Evolutionary conservation across 2,888 invertebrate genomes (phyloP), one percentile per base, ranked within the genome.

Genomic region (Drepana falcataria): DNA sequence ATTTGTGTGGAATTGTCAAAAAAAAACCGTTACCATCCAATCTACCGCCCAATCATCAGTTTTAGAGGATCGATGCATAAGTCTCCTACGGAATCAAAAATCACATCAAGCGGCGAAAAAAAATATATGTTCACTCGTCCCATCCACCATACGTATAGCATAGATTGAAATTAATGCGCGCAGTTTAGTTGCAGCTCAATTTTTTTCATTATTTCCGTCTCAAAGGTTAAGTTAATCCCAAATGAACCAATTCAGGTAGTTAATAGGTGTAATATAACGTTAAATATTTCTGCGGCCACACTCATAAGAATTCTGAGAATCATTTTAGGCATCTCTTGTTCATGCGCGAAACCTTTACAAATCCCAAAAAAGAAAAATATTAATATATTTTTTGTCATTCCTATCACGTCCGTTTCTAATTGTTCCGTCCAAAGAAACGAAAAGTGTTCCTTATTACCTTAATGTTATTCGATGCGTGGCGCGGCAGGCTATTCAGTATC

Each of bases 321-420:
- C 64, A 66, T 66, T 60, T 66, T 65, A 66, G 66, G 57, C 54
- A 54, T 59, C 55, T 59, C 53, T 48, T 35, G 52, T 49, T 57
- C 58, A 53, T 37, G 59, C 59, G 52, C 58, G 60, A 64, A 67
- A 65, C 61, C 65, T 61, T 55, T 64, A 57, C 58, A 70, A 62
- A 64, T 64, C 73, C 70, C 44, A 44, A 44, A 44, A 66, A 69
- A 65, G 68, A 72, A 75, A 73, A 69, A 65, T 52, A 51, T 63
- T 70, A 74, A 75, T 68, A 68, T 67, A 73, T 81, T 84, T 85
- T 85, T 85, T 85, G 82, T 83, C 78, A 74, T 71, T 71, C 67
- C 73, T 73, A 80, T 80, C 79, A 83, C 83, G 82, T 81, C 75
- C 77, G 71, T 79, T 59, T 71, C 79, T 84, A 86, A 87, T 89